Conservation (phyloP, 2,797 vertebrate species). For the Pseudochirops cupreus region DNA sequence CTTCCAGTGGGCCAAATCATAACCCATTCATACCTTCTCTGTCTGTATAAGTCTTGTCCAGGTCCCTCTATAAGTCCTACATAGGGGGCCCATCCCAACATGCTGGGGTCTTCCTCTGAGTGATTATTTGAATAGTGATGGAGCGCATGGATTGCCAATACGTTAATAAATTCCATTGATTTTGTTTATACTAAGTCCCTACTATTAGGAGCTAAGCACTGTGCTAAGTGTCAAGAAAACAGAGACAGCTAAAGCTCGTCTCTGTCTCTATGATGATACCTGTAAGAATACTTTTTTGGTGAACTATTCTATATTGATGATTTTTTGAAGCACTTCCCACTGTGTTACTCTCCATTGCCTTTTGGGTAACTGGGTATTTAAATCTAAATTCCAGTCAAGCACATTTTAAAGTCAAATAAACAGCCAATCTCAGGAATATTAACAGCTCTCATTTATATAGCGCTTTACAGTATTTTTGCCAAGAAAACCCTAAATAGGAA, state of each 20-base stretch:
- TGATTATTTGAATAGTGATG: background rate
- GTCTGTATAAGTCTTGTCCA: background rate
- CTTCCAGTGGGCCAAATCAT: background rate
- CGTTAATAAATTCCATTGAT: background rate
- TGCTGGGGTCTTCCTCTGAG: background rate
- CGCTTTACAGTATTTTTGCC: background rate
- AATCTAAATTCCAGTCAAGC: background rate
- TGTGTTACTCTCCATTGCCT: background rate
- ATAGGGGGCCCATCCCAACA: background rate
- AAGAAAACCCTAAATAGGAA: background rate
- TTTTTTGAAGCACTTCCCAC: background rate
- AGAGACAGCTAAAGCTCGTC: background rate
- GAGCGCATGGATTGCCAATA: background rate
- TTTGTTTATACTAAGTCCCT: background rate
- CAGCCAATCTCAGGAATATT: background rate
- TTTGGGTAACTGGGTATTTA: background rate
- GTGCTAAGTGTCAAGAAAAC: background rate
- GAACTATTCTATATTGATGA: background rate
- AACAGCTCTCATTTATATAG: background rate
- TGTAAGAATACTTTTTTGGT: background rate
- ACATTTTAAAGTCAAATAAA: background rate
- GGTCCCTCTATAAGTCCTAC: background rate
- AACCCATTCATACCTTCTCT: background rate
- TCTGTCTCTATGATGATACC: background rate
- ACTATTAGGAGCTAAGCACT: background rate